Percentiles rank a stretch among this genome's conserved stretches.
Evolutionary conservation across 1,140 invertebrate species (phyloP).

Genomic region (Centruroides vittatus): DNA sequence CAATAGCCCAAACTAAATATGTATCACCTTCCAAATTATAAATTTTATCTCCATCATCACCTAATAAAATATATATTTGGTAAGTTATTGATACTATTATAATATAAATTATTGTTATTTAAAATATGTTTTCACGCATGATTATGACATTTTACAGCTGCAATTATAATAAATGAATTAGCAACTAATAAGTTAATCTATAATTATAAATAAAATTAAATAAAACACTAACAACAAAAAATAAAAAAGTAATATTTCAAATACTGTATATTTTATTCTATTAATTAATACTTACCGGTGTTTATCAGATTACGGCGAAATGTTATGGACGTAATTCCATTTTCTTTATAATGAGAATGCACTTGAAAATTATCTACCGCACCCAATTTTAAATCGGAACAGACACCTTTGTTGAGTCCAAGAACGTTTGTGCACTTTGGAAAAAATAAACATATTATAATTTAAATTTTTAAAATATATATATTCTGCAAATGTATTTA

Average conservation of each 20-base stretch:
- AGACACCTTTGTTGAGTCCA: slow-evolving; percentile 54
- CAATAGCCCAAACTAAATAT: slow-evolving; percentile 71
- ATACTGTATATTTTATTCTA: too few species aligned
- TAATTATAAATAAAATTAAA: too few species aligned
- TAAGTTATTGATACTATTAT: too few species aligned
- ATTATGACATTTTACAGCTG: too few species aligned
- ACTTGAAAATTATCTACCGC: slow-evolving; percentile 63
- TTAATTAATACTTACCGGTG: slow-evolving; percentile 25
- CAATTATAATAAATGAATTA: too few species aligned
- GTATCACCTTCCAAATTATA: slow-evolving; percentile 46
- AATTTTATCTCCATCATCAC: slow-evolving; percentile 61
- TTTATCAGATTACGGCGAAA: slow-evolving; percentile 50
- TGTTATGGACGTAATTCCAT: slow-evolving; percentile 67
- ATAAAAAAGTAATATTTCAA: too few species aligned
- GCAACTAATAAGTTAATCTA: too few species aligned
- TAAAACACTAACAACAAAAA: too few species aligned
- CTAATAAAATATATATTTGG: slow-evolving; percentile 27
- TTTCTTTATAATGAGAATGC: slow-evolving; percentile 51
- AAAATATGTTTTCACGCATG: too few species aligned
- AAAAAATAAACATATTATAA: not conserved
- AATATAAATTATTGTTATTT: too few species aligned
- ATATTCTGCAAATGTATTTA: slow-evolving; percentile 1
- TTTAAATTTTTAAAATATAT: not conserved
- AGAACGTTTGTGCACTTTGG: slow-evolving; percentile 29
- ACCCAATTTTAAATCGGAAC: slow-evolving; percentile 64